phyloP scores from a whole-genome alignment of 2,888 invertebrate species.

The Sclerodermus sp. region DNA sequence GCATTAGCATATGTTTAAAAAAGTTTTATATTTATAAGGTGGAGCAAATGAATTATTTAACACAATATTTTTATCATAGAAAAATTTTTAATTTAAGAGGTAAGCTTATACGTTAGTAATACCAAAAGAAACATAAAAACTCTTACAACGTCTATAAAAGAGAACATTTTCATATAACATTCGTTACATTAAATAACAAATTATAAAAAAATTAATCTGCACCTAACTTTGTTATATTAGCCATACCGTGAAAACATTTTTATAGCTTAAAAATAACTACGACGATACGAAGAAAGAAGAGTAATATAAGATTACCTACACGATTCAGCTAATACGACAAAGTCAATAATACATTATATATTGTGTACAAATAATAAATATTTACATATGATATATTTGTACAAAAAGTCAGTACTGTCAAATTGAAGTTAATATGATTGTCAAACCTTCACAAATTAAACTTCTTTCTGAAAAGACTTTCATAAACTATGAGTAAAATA shows the following conservation, averaged over 20 bases:
- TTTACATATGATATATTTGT: constrained; percentile 45
- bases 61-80: constrained; percentile 38
- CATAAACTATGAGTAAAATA: no score
- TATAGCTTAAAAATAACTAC: background rate
- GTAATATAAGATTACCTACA: constrained; percentile 3
- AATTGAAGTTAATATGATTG: constrained; percentile 48
- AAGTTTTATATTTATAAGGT: no score
- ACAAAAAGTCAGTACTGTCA: constrained; percentile 46
- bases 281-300: constrained; percentile 2
- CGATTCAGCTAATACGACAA: constrained; percentile 29
- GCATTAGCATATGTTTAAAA: no score
- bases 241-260: constrained; percentile 14
- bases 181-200: constrained; percentile 57
- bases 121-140: constrained; percentile 51
- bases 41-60: constrained; percentile 2
- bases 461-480: no score
- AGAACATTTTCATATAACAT: constrained; percentile 54
- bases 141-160: constrained; percentile 52
- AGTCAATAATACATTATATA: constrained; percentile 32
- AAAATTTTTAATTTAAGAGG: constrained; percentile 54
- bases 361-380: constrained; percentile 56
- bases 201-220: constrained; percentile 51
- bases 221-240: constrained; percentile 29
- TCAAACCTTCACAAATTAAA: constrained; percentile 39
- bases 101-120: constrained; percentile 54